Percentiles rank a stretch among this genome's conserved stretches.
phyloP scores from a whole-genome alignment of 2,113 vertebrate genomes.

The Tonatia bakeri region DNA sequence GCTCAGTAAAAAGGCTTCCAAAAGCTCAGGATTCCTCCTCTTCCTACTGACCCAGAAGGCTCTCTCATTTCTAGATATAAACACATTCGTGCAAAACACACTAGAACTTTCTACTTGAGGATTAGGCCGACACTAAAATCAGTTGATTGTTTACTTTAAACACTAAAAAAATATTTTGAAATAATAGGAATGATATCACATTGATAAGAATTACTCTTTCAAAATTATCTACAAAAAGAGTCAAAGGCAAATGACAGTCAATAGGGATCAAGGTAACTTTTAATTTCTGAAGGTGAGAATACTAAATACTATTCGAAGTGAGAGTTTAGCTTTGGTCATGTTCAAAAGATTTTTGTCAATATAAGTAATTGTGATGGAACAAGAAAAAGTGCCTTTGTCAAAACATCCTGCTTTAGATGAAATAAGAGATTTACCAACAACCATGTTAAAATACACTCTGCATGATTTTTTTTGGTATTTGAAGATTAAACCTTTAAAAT shows the following conservation, averaged over 20 bases:
- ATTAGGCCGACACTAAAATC: conserved; percentile 68
- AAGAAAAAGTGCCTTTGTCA: neutral
- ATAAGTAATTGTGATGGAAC: neutral
- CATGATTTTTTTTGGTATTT: neutral
- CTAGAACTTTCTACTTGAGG: conserved; percentile 55
- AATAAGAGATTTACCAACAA: neutral
- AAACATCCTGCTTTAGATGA: neutral
- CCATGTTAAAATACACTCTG: neutral
- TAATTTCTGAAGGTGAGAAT: neutral
- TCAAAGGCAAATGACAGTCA: conserved; percentile 3
- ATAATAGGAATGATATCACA: conserved; percentile 47
- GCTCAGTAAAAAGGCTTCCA: neutral
- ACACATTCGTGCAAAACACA: conserved; percentile 56
- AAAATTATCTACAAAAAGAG: neutral
- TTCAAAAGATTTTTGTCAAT: conserved; percentile 32
- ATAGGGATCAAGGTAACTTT: neutral
- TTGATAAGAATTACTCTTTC: conserved; percentile 53
- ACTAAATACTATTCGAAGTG: neutral
- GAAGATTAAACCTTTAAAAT: neutral
- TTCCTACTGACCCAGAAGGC: conserved; percentile 44
- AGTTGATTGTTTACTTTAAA: conserved; percentile 63
- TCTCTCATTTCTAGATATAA: conserved; percentile 69
- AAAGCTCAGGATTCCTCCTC: neutral
- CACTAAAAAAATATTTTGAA: conserved; percentile 68
- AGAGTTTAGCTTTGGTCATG: neutral